Evolutionary conservation across 1,140 invertebrate species (phyloP), one percentile per base, ranked within the genome.

Genomic region (Cecropterus lyciades): DNA sequence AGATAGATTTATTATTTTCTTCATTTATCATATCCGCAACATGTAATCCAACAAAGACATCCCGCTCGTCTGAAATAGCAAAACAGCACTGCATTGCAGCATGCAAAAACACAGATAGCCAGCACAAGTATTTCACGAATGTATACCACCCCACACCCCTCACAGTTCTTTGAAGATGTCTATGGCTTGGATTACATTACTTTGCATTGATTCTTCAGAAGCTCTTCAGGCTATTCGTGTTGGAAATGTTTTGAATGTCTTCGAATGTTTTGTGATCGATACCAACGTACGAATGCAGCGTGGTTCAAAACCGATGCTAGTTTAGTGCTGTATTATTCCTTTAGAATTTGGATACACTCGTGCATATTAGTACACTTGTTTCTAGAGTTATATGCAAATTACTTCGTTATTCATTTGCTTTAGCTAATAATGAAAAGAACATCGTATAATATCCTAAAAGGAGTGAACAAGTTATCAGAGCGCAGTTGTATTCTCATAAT

Each of bases 61-160:
- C 20, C 42, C 17, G n/a, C 17, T 55, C 42, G n/a, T n/a, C n/a
- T 27, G 16, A 37, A 52, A 45, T 27, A 57, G 13, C 20, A 37
- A 24, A 27, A 30, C n/a, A n/a, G 27, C 27, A 60, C 14, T 33
- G 56, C 55, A 46, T 45, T 48, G 20, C 42, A 60, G n/a, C n/a
- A n/a, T n/a, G n/a, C n/a, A 60, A 60, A 60, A 60, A 3, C 48
- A 27, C 24, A 60, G 53, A 42, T 56, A 56, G 53, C 53, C 53
- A 13, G 16, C 65, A 70, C 64, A 77, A 77, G 64, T 70, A 68
- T 73, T 76, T 68, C 48, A 64, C 42, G 69, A 65, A 73, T 69
- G 56, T 60, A 27, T 16, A 8, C 24, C 20, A 13, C 13, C 16
- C 48, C 15, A 15, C 55, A 45, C 42, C 55, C 24, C 24, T 60